These are phyloP conservation scores for Cygnus buccinator DNA, from an alignment of 2,113 vertebrate genomes.

Conservation along the genomic window DNA sequence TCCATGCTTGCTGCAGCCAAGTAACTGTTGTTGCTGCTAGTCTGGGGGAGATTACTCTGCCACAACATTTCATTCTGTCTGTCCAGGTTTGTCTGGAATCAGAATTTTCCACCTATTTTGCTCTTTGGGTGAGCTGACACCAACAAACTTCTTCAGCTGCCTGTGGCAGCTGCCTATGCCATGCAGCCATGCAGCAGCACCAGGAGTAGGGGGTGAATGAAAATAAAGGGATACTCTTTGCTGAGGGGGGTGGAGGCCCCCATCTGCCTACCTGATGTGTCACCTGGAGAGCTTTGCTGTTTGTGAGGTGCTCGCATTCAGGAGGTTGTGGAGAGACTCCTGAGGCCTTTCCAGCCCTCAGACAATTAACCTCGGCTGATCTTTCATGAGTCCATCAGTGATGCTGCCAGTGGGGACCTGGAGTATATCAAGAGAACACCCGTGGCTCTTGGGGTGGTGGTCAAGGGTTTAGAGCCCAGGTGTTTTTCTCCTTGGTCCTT, in stretches of 20 bases:
- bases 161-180: background rate
- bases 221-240: background rate
- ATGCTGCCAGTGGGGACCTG: background rate
- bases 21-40: fast-evolving
- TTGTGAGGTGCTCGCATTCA: background rate
- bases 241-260: background rate
- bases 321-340: background rate
- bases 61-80: background rate
- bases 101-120: background rate
- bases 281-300: background rate
- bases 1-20: background rate
- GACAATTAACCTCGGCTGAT: background rate
- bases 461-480: background rate
- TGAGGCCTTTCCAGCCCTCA: background rate
- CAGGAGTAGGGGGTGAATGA: background rate
- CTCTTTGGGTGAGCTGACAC: background rate
- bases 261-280: background rate
- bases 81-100: background rate
- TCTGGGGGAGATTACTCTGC: background rate
- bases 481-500: background rate
- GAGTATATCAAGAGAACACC: background rate
- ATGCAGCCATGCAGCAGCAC: background rate
- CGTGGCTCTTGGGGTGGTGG: background rate
- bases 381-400: background rate
- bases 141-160: background rate